Conservation (phyloP, 2,888 invertebrate species). For the Aradus depressus region DNA sequence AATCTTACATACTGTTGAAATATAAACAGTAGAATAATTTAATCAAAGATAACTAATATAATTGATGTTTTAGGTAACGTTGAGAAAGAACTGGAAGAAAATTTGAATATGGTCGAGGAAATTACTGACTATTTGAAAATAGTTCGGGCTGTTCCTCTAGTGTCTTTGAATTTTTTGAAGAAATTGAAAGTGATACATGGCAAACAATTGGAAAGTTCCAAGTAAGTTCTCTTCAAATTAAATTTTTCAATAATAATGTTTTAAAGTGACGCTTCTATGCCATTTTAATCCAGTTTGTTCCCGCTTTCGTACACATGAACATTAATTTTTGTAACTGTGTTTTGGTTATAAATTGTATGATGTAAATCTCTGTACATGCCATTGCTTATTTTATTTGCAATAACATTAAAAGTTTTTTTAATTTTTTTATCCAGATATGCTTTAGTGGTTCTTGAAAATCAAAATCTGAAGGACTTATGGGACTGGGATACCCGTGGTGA, state of each 20-base stretch:
- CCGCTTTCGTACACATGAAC: too few species aligned
- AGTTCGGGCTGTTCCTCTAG: slow-evolving; percentile 68
- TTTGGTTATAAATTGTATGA: too few species aligned
- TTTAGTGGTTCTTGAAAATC: slow-evolving; percentile 61
- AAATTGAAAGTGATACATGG: slow-evolving; percentile 58
- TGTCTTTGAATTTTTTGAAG: slow-evolving; percentile 76
- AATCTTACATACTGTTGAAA: too few species aligned
- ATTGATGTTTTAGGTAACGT: slow-evolving; percentile 50
- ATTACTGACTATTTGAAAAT: slow-evolving; percentile 76
- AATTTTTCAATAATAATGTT: too few species aligned
- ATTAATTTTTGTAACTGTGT: too few species aligned
- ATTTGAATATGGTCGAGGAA: slow-evolving; percentile 67
- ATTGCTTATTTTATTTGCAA: too few species aligned
- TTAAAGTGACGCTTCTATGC: too few species aligned
- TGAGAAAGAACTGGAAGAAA: slow-evolving; percentile 63
- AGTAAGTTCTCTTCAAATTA: slow-evolving; percentile 35
- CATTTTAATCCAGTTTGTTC: too few species aligned
- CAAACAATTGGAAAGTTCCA: slow-evolving; percentile 39
- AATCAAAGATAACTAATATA: too few species aligned
- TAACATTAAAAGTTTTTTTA: neutral
- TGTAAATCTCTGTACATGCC: too few species aligned
- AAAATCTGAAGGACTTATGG: slow-evolving; percentile 59
- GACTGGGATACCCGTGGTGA: slow-evolving; percentile 43
- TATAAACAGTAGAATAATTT: too few species aligned
- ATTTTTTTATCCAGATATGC: slow-evolving; percentile 42